Conservation (phyloP, 2,797 vertebrate genomes). For the Steatocranus sp. region DNA sequence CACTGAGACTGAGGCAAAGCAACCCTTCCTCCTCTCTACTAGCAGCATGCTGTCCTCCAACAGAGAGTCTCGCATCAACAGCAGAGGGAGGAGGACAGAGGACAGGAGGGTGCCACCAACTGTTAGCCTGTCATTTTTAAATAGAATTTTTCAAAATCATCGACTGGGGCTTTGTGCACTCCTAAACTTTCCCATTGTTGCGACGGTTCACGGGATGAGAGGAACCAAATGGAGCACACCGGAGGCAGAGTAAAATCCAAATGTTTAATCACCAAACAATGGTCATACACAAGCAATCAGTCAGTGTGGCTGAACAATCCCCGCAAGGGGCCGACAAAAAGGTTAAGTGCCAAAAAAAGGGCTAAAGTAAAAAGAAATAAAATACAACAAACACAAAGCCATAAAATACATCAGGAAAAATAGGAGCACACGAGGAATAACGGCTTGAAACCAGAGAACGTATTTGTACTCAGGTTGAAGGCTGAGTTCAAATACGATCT, state of each 20-base stretch:
- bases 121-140: not conserved
- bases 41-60: not conserved
- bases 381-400: not conserved
- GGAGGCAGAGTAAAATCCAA: not conserved
- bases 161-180: not conserved
- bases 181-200: not conserved
- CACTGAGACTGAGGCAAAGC: not conserved
- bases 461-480: not conserved
- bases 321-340: not conserved
- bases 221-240: not conserved
- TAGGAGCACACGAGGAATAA: not conserved
- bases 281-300: not conserved
- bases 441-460: not conserved
- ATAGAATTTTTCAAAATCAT: not conserved
- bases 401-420: not conserved
- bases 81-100: not conserved
- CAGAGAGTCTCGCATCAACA: not conserved
- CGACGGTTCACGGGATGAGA: not conserved
- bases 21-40: not conserved
- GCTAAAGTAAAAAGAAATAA: not conserved
- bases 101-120: not conserved
- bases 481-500: not conserved
- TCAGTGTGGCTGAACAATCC: not conserved
- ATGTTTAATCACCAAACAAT: not conserved
- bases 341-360: not conserved